Base-by-base conservation (phyloP, 2,113 vertebrate genomes). In the Malurus melanocephalus region DNA sequence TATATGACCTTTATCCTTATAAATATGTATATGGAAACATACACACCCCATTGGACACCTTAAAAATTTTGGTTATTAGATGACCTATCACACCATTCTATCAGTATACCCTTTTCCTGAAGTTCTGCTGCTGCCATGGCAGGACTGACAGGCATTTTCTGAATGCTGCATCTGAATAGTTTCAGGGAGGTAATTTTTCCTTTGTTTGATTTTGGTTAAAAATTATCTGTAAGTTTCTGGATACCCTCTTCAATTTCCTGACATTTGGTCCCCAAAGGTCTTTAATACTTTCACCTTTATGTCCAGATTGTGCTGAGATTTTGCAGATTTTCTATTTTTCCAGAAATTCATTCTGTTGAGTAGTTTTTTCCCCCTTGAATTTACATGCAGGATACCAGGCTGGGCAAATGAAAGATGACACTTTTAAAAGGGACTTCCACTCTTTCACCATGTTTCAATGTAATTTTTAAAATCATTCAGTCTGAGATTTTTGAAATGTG, bases 151-250 rank as follows among this genome's bases (percentile, higher is more conserved):
- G 66, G 84, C 78, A 87, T 92, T 45, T 95, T 89, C 67, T 88
- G 74, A 81, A 85, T 26, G 26, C 53, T 89, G 35, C 7, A 8
- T 35, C 80, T 77, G 72, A 94, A 66, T 75, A 53, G 49, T 35
- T 91, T 65, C 88, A 78, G 64, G 88, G 75, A 94, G 33, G 66
- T 35, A 18, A 73, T 61, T 52, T 92, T 93, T 88, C 35, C n/a
- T 90, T 76, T 91, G 59, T 74, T 87, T 85, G 76, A 86, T 95
- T 93, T 94, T 84, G 92, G 33, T 95, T 92, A 48, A 92, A 80
- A 95, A 85, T 38, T 84, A 76, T 48, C 83, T 93, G 77, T 35
- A 71, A 15, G 23, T 90, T 94, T 85, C 82, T 51, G 85, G 49
- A 77, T 73, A 35, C n/a, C 69, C 16, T 85, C 53, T 76, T 81